Evolutionary conservation across 2,888 invertebrate species (phyloP), one percentile per base, ranked within the genome.

Genomic region (Plemyria rubiginata): DNA sequence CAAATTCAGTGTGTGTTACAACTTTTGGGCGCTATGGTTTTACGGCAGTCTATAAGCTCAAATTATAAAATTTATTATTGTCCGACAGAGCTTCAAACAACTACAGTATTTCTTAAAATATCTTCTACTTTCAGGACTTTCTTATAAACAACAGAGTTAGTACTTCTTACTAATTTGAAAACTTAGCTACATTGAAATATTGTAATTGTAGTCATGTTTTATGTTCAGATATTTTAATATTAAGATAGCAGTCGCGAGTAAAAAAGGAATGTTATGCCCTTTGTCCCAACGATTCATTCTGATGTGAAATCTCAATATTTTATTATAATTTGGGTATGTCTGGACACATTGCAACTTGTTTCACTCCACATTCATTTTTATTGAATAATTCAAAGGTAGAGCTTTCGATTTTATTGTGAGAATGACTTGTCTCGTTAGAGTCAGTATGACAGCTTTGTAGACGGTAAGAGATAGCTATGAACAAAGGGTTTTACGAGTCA

Each of bases 371-470:
- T 86, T 86, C 79, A 81, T 84, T 87, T 87, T 88, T 84, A 84
- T 85, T 90, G 91, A 90, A 92, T 90, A 87, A 89, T 90, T 87
- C 90, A 88, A 75, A 79, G 75, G 73, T 76, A 66, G 76, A 72
- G 64, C 72, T 79, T 82, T 84, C 79, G 77, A 79, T 84, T 79
- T 84, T 84, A 84, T 84, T 79, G 80, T 75, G 70, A 80, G 78
- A 80, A 81, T 82, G 78, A 80, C 70, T 73, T 77, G 79, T 84
- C 86, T 86, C 74, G 84, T 87, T 86, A 86, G 77, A 75, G 62
- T 62, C 62, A 61, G 61, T 36, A 41, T 73, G 79, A 79, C 77
- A 80, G 73, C 72, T 79, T 62, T 70, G 70, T 67, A 71, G 76
- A 78, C 62, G 63, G 43, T 55, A 58, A 62, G 36, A 54, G 69